Percentiles rank a stretch among this genome's conserved stretches.
phyloP scores from a whole-genome alignment of 2,797 vertebrate genomes.

The Epinephelus coioides region DNA sequence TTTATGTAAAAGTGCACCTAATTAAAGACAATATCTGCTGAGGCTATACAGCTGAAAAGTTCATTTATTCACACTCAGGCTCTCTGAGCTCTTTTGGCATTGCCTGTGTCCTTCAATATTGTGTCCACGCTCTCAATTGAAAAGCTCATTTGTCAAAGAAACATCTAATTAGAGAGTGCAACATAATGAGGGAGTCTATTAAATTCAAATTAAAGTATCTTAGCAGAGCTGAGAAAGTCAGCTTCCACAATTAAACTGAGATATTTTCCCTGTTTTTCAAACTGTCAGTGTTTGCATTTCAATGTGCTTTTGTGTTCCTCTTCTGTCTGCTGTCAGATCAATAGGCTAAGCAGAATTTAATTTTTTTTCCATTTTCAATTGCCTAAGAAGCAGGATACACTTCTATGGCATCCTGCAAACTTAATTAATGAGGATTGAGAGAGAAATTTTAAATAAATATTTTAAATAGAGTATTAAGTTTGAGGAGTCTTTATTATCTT shows the following conservation, averaged over 20 bases:
- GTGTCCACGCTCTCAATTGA: conserved; percentile 17
- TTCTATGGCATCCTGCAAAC: neutral
- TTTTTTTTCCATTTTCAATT: conserved; percentile 27
- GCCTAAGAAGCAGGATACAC: conserved; percentile 1
- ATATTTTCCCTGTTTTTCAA: conserved; percentile 36
- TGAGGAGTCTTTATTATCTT: neutral
- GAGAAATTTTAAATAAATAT: neutral
- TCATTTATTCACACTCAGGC: conserved; percentile 31
- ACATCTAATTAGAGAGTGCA: conserved; percentile 51
- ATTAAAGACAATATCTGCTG: conserved; percentile 37
- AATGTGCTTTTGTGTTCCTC: conserved; percentile 18
- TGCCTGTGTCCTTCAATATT: conserved; percentile 45
- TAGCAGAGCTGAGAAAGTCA: conserved; percentile 24
- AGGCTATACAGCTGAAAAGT: conserved; percentile 8
- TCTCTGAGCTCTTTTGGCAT: conserved; percentile 26
- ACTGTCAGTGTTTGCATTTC: conserved; percentile 21
- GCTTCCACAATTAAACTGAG: conserved; percentile 42
- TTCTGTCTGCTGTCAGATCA: conserved; percentile 38
- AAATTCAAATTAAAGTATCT: conserved; percentile 48
- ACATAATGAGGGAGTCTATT: conserved; percentile 29
- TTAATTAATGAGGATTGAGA: neutral
- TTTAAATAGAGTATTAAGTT: neutral
- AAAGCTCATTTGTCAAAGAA: conserved; percentile 58
- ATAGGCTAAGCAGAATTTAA: conserved; percentile 24
- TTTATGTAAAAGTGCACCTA: conserved; percentile 37